Conservation (phyloP, 1,140 invertebrate species). For the Diorhabda carinulata region DNA sequence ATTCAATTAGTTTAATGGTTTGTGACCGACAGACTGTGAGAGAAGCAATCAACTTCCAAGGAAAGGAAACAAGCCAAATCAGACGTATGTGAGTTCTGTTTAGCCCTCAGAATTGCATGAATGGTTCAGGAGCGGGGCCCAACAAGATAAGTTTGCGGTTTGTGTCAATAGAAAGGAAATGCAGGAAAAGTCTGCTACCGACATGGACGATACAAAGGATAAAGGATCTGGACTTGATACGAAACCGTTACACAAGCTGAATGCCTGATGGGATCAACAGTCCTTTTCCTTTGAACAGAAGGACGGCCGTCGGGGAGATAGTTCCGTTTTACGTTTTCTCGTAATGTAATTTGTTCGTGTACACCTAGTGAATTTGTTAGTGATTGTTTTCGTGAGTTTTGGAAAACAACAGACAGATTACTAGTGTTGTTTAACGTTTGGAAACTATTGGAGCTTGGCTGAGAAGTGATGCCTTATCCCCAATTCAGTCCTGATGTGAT, state of each 20-base stretch:
- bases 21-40: neutral
- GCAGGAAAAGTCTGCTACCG: conserved; percentile 19
- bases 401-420: neutral
- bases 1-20: neutral
- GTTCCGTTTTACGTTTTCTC: conserved; percentile 16
- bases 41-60: neutral
- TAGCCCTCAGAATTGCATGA: conserved; percentile 14
- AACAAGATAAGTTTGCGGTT: conserved; percentile 21
- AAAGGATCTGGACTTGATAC: conserved; percentile 21
- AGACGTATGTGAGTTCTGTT: conserved; percentile 8
- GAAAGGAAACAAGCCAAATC: conserved; percentile 2
- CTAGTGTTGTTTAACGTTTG: neutral
- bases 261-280: conserved; percentile 21
- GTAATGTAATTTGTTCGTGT: conserved; percentile 20
- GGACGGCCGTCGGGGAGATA: neutral
- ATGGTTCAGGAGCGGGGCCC: conserved; percentile 10
- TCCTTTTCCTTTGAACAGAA: conserved; percentile 18
- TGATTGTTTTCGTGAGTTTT: conserved; percentile 1
- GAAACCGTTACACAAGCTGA: conserved; percentile 19
- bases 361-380: conserved; percentile 12
- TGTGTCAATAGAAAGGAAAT: conserved; percentile 20
- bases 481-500: no score
- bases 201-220: conserved; percentile 22
- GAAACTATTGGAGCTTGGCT: no score
- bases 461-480: no score